These are phyloP conservation scores for Babylonia areolata DNA, from an alignment of 1,140 invertebrate species.

Conservation along the genomic window DNA sequence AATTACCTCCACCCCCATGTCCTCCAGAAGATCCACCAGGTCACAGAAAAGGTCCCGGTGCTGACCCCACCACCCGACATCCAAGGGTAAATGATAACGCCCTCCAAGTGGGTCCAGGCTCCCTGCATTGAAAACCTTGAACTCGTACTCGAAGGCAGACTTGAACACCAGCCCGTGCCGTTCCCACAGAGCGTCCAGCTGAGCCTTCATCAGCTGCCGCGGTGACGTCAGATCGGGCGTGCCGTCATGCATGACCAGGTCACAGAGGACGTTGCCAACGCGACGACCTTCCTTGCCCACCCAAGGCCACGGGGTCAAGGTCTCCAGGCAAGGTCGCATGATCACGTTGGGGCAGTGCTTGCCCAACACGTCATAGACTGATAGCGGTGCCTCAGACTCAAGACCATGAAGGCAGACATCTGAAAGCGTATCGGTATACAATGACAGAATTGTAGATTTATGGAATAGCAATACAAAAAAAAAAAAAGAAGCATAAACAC, in stretches of 20 bases:
- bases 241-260: not conserved
- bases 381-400: not conserved
- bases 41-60: conserved; percentile 34
- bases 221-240: conserved; percentile 17
- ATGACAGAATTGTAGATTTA: no score
- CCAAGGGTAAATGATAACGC: not conserved
- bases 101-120: conserved; percentile 3
- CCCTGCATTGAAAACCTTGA: conserved; percentile 29
- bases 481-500: not conserved
- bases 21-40: conserved; percentile 1
- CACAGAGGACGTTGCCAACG: conserved; percentile 23
- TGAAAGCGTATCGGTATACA: not conserved
- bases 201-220: not conserved
- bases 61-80: not conserved
- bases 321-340: conserved; percentile 17
- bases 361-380: not conserved
- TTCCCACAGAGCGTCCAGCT: conserved; percentile 23
- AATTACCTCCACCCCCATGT: conserved; percentile 9
- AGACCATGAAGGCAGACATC: not conserved
- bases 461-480: not conserved
- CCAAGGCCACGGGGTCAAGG: not conserved
- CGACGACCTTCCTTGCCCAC: conserved; percentile 12
- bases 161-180: conserved; percentile 28
- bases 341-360: not conserved
- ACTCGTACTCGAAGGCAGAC: conserved; percentile 41